These are phyloP conservation scores for Delphinapterus leucas DNA, from an alignment of 2,113 vertebrate genomes.

Conservation along the genomic window DNA sequence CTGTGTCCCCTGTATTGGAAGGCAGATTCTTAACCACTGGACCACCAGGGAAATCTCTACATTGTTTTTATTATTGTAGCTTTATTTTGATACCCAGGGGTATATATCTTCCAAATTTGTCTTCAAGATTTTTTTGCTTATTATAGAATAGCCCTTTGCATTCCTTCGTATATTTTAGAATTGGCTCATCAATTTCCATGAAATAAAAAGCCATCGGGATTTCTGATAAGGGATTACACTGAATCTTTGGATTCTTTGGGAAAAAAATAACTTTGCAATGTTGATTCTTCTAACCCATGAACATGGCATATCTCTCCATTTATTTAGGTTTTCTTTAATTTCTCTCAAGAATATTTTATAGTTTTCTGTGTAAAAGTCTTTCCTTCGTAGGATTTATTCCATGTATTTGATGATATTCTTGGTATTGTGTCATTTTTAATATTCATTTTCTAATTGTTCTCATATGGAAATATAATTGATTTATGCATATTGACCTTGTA, in stretches of 20 bases:
- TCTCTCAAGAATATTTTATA: background rate
- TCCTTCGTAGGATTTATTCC: background rate
- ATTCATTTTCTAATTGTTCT: background rate
- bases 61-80: background rate
- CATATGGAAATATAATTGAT: background rate
- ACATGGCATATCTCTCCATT: background rate
- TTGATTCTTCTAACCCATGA: background rate
- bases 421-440: background rate
- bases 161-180: background rate
- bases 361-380: background rate
- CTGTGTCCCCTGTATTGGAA: no score
- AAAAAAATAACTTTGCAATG: background rate
- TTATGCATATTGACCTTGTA: background rate
- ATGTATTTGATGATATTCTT: background rate
- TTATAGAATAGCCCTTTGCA: background rate
- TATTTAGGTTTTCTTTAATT: background rate
- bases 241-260: background rate
- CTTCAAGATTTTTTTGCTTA: background rate
- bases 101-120: background rate
- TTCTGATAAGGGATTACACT: background rate
- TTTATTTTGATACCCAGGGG: background rate
- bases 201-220: background rate
- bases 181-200: background rate
- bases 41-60: no score
- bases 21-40: no score